These are phyloP conservation scores for Hycleus phaleratus DNA, from an alignment of 1,140 invertebrate species.

Conservation along the genomic window DNA sequence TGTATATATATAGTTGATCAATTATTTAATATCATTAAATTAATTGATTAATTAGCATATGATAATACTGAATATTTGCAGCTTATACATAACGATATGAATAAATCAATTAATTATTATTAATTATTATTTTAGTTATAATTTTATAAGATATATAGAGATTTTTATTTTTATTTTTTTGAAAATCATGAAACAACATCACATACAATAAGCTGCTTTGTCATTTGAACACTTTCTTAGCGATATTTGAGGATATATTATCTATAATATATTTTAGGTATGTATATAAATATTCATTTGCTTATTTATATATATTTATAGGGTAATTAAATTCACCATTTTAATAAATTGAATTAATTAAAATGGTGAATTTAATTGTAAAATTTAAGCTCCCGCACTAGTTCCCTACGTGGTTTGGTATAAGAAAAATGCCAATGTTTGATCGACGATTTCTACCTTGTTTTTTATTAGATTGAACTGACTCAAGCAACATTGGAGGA, in stretches of 20 bases:
- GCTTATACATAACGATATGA: constrained; percentile 14
- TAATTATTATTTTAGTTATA: too few species aligned
- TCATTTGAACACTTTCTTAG: constrained; percentile 15
- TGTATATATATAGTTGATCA: too few species aligned
- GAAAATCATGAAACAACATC: constrained; percentile 8
- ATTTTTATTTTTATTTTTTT: too few species aligned
- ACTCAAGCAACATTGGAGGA: too few species aligned
- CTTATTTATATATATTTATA: neutral
- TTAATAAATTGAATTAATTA: neutral
- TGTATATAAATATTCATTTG: neutral
- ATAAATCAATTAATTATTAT: constrained; percentile 1
- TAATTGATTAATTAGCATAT: constrained; percentile 1
- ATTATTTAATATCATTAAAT: neutral
- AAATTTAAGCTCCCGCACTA: too few species aligned
- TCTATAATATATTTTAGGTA: neutral
- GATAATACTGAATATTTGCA: constrained; percentile 16
- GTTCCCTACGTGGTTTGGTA: too few species aligned
- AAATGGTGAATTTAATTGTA: too few species aligned
- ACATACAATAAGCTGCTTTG: constrained; percentile 12
- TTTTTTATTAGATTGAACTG: too few species aligned
- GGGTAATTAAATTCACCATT: neutral
- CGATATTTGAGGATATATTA: constrained; percentile 5
- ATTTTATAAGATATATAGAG: too few species aligned
- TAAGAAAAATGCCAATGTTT: too few species aligned
- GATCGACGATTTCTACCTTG: too few species aligned